Evolutionary conservation across 2,113 vertebrate genomes (phyloP).

Genomic region (Psophia crepitans): DNA sequence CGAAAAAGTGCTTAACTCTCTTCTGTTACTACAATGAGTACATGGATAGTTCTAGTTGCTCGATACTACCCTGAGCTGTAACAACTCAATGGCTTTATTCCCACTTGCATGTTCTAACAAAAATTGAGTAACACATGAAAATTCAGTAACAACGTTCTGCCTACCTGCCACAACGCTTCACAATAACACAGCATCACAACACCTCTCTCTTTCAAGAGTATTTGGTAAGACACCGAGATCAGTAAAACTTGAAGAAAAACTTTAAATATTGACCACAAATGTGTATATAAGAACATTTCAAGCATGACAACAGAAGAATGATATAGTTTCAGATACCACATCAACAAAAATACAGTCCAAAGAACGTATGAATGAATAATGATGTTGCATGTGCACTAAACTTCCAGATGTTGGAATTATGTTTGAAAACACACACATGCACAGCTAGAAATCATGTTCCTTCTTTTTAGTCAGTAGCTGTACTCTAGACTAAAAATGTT

Average conservation of each 20-base stretch:
- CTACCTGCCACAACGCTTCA: neutral
- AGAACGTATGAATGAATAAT: constrained; percentile 18
- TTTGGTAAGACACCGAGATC: neutral
- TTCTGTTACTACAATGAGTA: neutral
- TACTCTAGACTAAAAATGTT: neutral
- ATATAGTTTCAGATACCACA: constrained; percentile 37
- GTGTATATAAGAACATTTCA: constrained; percentile 37
- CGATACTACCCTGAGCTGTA: neutral
- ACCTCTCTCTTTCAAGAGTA: neutral
- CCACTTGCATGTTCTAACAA: neutral
- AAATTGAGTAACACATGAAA: neutral
- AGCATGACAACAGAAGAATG: constrained; percentile 56
- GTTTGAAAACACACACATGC: neutral
- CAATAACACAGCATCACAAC: neutral
- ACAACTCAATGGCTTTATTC: neutral
- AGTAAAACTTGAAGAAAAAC: constrained; percentile 34
- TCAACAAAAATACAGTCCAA: constrained; percentile 35
- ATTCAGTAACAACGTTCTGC: neutral
- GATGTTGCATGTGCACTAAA: neutral
- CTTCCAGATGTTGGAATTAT: neutral
- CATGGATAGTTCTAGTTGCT: neutral
- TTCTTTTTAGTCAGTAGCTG: neutral
- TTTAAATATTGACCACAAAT: constrained; percentile 42
- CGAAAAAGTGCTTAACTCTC: neutral
- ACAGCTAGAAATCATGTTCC: neutral